Evolutionary conservation across 2,113 vertebrate genomes (phyloP), one percentile per base, ranked within the genome.

Genomic region (Salvelinus namaycush): DNA sequence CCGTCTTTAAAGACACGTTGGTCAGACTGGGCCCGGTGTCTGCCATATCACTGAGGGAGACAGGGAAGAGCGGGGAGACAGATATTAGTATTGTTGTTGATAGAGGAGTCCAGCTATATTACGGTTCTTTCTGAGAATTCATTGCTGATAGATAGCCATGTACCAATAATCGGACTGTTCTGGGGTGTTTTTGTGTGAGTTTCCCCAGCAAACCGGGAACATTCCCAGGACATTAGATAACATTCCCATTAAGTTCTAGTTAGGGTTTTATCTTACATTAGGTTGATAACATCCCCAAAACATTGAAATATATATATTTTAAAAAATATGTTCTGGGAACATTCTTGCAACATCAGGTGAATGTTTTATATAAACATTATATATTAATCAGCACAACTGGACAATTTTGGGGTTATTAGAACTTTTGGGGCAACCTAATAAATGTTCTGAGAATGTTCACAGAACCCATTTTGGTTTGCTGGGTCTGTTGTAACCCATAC

Each of bases 1-100:
- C 92, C 0, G 80, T 93, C 87, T 97, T 99, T 81, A 99, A 85
- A 48, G 97, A 99, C 57, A 99, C 93, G 3, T 96, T 96, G 90
- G 92, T 94, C 81, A 90, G 87, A 76, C 88, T 83, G 62, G 89
- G 71, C 20, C 87, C 84, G 66, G 90, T 89, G 65, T 97, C 96
- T 59, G 90, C 82, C 3, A 90, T 78, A 70, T 94, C 94, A 78
- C 95, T 96, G 34, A 62, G 77, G 29, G 12, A 26, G 22, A 57
- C 6, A 59, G 13, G 29, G 29, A 16, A 16, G 5, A 68, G 9
- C 16, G 22, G 12, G 24, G 5, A 27, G 2, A 44, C 20, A 20
- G 31, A 34, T 14, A 57, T 16, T 48, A 54, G 51, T 44, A 11
- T 5, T 18, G 54, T 5, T 20, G 18, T 44, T 44, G 9, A 44